phyloP scores from a whole-genome alignment of 1,140 invertebrate genomes.

The Tetranychus cinnabarinus region DNA sequence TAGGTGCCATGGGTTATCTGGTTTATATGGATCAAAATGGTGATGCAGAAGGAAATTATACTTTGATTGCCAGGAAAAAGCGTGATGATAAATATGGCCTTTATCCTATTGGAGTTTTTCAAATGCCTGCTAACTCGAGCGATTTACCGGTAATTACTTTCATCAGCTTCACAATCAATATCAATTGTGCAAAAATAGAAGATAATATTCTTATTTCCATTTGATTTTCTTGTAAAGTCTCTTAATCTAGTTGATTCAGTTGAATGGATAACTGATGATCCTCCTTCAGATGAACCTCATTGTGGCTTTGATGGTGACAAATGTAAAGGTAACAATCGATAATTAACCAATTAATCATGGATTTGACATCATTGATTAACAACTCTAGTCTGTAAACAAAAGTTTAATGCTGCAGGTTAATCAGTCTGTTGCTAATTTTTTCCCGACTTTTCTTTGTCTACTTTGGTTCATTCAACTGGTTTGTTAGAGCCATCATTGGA shows the following conservation, averaged over 20 bases:
- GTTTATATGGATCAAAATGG: slow-evolving; percentile 80
- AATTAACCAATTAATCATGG: background rate
- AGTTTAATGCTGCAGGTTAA: too few relatives aligned
- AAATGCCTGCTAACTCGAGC: slow-evolving; percentile 15
- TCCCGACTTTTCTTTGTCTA: too few relatives aligned
- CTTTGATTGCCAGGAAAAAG: slow-evolving; percentile 41
- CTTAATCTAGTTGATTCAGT: slow-evolving; percentile 38
- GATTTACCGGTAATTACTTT: slow-evolving; percentile 17
- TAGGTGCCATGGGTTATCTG: slow-evolving; percentile 40
- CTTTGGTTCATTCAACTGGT: too few relatives aligned
- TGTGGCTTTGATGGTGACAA: slow-evolving; percentile 80
- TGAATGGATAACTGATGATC: slow-evolving; percentile 44
- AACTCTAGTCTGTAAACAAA: background rate
- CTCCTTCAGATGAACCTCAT: slow-evolving; percentile 54
- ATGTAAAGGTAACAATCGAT: slow-evolving; percentile 30
- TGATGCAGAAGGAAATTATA: slow-evolving; percentile 88
- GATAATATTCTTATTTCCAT: background rate
- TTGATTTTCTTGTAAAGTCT: slow-evolving; percentile 28
- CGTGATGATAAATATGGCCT: slow-evolving; percentile 27
- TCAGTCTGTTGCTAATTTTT: too few relatives aligned
- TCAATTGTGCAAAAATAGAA: too few relatives aligned
- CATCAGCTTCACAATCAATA: too few relatives aligned
- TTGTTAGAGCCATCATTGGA: background rate
- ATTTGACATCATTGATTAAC: background rate
- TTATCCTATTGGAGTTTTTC: slow-evolving; percentile 43